Conservation (phyloP, 2,113 vertebrate genomes). For the Cephalopholis sonnerati region DNA sequence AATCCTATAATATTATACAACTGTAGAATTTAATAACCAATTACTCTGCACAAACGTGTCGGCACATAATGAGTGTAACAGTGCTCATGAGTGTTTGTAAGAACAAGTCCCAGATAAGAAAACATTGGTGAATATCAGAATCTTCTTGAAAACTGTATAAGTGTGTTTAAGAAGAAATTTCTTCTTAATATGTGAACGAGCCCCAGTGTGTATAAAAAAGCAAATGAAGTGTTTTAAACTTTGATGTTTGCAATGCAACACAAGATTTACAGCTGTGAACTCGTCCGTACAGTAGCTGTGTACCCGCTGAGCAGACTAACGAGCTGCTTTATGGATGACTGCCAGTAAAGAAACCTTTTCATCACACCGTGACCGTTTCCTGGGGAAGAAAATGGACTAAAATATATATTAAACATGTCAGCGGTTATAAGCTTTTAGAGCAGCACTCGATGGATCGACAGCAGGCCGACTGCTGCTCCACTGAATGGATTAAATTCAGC, state of each 20-base stretch:
- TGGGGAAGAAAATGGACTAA: conserved; percentile 50
- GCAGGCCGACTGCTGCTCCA: conserved; percentile 26
- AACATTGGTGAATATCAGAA: too few species aligned
- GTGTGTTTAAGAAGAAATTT: too few species aligned
- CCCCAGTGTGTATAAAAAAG: conserved; percentile 4
- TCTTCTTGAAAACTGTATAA: too few species aligned
- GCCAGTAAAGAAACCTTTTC: conserved; percentile 68
- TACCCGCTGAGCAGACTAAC: conserved; percentile 46
- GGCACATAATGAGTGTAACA: too few species aligned
- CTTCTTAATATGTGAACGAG: too few species aligned
- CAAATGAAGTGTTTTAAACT: conserved; percentile 27
- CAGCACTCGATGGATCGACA: conserved; percentile 40
- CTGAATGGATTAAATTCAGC: conserved; percentile 35
- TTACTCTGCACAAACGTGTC: too few species aligned
- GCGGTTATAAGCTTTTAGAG: conserved; percentile 40
- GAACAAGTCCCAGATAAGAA: too few species aligned
- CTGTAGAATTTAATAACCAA: too few species aligned
- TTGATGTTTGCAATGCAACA: conserved; percentile 12
- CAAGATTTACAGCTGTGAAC: conserved; percentile 44
- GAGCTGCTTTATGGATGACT: conserved; percentile 63
- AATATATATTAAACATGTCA: conserved; percentile 68
- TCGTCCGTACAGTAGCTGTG: conserved; percentile 51
- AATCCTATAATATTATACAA: too few species aligned
- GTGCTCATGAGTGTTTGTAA: too few species aligned
- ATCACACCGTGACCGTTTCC: conserved; percentile 62